Percentiles rank a stretch among this genome's conserved stretches.
Conservation (phyloP, 2,797 vertebrate genomes). For the Rhinichthys osculus region DNA sequence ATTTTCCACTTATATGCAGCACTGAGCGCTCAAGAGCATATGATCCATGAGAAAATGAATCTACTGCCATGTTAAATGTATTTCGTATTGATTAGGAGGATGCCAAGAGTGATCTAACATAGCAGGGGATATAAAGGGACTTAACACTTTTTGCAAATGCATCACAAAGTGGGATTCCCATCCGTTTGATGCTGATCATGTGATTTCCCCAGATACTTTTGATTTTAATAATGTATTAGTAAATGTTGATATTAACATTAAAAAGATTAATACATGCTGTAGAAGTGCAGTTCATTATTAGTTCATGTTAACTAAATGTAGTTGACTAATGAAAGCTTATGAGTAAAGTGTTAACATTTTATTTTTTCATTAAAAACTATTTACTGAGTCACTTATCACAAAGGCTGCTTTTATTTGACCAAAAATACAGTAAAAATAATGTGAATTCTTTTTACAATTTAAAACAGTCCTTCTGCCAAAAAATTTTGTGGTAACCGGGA, state of each 20-base stretch:
- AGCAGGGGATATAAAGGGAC: background rate
- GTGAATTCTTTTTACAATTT: background rate
- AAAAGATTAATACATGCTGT: too few relatives aligned
- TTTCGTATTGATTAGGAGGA: slow-evolving; percentile 22
- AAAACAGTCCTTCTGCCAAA: background rate
- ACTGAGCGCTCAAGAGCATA: slow-evolving; percentile 20
- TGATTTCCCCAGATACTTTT: background rate
- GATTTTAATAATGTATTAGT: too few relatives aligned
- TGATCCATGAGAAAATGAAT: slow-evolving; percentile 1
- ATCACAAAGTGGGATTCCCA: slow-evolving; percentile 1
- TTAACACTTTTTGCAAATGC: background rate
- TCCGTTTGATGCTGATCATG: background rate
- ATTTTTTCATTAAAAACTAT: background rate
- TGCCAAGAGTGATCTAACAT: background rate
- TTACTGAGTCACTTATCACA: background rate
- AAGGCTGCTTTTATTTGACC: background rate
- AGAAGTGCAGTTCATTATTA: too few relatives aligned
- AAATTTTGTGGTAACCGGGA: too few relatives aligned
- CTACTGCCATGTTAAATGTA: slow-evolving; percentile 13
- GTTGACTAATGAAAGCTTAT: too few relatives aligned
- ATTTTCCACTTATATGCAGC: slow-evolving; percentile 32
- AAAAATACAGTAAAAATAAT: background rate
- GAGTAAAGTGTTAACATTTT: too few relatives aligned
- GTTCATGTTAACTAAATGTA: too few relatives aligned
- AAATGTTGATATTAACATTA: too few relatives aligned